phyloP scores from a whole-genome alignment of 2,113 vertebrate species.

The Mastomys coucha region DNA sequence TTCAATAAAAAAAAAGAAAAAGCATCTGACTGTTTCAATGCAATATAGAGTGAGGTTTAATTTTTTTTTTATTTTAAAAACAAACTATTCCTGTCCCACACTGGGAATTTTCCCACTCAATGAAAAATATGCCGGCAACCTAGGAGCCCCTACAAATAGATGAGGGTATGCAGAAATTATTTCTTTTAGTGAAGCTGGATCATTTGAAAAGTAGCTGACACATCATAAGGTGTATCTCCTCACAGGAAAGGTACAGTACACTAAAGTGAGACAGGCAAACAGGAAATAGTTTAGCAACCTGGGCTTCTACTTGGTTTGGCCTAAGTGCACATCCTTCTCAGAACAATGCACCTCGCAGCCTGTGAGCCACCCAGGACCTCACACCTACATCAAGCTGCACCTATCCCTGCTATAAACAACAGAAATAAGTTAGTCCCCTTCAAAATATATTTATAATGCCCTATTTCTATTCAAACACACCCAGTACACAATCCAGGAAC shows the following conservation, averaged over 20 bases:
- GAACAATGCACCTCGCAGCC: background rate
- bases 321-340: background rate
- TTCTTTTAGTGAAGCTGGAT: background rate
- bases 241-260: background rate
- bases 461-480: background rate
- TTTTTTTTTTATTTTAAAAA: background rate
- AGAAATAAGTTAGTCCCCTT: background rate
- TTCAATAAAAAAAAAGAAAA: background rate
- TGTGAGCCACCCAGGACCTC: background rate
- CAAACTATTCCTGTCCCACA: background rate
- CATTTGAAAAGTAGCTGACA: slow-evolving; percentile 11
- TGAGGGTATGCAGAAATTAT: background rate
- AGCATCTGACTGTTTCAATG: background rate
- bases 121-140: background rate
- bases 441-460: background rate
- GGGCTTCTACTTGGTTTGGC: background rate
- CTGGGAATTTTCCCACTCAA: background rate
- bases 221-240: background rate
- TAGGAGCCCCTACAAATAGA: background rate
- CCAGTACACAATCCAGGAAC: background rate
- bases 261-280: background rate
- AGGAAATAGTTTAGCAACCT: background rate
- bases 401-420: background rate
- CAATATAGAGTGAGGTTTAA: background rate
- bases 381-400: background rate